A percentile compares a stretch with the other conserved stretches of the same genome.
These are phyloP conservation scores for Oreortyx pictus DNA, from an alignment of 2,797 vertebrate genomes.

Conservation along the genomic window DNA sequence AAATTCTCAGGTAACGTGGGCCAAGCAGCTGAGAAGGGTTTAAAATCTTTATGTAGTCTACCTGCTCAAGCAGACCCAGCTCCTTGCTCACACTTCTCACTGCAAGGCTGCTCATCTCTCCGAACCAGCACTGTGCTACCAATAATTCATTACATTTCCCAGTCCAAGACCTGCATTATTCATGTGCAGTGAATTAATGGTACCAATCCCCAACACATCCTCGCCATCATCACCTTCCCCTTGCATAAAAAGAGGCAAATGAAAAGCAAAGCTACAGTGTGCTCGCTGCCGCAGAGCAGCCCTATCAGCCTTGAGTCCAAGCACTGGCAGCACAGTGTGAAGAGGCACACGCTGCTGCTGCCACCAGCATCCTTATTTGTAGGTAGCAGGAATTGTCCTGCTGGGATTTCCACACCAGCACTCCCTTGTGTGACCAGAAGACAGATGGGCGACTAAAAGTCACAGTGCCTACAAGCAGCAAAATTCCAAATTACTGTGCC, in stretches of 20 bases:
- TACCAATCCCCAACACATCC: neutral
- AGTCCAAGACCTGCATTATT: neutral
- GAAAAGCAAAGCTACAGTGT: neutral
- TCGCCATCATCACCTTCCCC: neutral
- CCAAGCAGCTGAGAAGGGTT: neutral
- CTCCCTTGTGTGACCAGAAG: constrained; percentile 44
- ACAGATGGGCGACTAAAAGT: neutral
- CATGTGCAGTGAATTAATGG: neutral
- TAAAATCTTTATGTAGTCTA: neutral
- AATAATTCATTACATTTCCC: constrained; percentile 32
- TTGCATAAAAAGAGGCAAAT: neutral
- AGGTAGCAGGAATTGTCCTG: neutral
- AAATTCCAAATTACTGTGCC: neutral
- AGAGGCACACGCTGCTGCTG: constrained; percentile 31
- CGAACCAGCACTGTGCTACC: neutral
- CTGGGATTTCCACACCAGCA: constrained; percentile 17
- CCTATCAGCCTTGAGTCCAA: fast-evolving
- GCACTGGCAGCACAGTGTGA: neutral
- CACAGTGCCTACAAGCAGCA: neutral
- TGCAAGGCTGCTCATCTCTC: neutral
- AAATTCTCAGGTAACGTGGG: neutral
- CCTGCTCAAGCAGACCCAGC: neutral
- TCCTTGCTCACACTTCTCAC: neutral
- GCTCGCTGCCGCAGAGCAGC: neutral
- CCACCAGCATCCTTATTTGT: constrained; percentile 39